Conservation (phyloP, 2,797 vertebrate genomes). For the Adrianichthys oophorus region DNA sequence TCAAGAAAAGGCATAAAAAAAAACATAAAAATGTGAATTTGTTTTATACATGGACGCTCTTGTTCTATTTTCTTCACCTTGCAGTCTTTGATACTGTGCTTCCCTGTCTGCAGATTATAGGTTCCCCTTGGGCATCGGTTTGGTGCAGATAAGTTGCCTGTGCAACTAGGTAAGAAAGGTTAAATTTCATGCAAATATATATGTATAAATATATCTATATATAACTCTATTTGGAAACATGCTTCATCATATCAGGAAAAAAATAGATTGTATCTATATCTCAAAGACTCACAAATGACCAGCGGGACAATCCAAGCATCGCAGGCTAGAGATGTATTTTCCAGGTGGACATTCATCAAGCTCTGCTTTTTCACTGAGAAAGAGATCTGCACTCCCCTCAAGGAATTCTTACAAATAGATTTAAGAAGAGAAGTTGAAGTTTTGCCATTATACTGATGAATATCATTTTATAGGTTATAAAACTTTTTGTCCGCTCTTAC, state of each 20-base stretch:
- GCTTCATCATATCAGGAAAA: too few relatives aligned
- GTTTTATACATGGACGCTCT: not conserved
- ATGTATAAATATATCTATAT: too few relatives aligned
- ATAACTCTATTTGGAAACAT: too few relatives aligned
- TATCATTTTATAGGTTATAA: not conserved
- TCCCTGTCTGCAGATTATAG: conserved; percentile 75
- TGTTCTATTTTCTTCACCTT: conserved; percentile 70
- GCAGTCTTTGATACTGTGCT: conserved; percentile 70
- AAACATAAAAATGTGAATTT: not conserved
- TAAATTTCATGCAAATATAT: not conserved
- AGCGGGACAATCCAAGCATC: conserved; percentile 81
- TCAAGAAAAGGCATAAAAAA: not conserved
- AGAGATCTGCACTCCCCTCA: conserved; percentile 52
- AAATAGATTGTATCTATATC: not conserved
- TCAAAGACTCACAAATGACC: conserved; percentile 84
- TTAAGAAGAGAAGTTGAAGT: not conserved
- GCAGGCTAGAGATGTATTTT: conserved; percentile 71
- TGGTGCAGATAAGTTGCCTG: conserved; percentile 73
- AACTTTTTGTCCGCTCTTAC: conserved; percentile 53
- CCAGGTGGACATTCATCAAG: conserved; percentile 74
- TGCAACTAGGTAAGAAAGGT: conserved; percentile 69
- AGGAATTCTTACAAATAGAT: conserved; percentile 27
- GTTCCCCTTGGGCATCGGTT: conserved; percentile 79
- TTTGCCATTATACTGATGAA: conserved; percentile 3
- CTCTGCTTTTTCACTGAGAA: conserved; percentile 24